Percentiles rank a stretch among this genome's conserved stretches.
Conservation (phyloP, 1,140 invertebrate species). For the Wiebesia pumilae region DNA sequence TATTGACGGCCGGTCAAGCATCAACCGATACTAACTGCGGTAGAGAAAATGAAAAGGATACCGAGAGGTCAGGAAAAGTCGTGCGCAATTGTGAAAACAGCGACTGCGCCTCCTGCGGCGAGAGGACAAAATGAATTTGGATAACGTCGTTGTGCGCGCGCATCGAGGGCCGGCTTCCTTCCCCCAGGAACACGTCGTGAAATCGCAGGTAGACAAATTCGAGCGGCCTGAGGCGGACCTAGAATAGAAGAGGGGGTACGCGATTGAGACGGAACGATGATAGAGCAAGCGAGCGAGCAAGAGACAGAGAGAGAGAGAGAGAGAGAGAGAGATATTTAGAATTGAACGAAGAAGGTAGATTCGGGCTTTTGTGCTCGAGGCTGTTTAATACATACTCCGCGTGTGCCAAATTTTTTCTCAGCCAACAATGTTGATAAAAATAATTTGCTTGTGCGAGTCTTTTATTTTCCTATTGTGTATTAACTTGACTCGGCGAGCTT, state of each 20-base stretch:
- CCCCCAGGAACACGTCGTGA: background rate
- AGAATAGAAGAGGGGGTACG: background rate
- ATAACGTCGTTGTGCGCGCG: constrained; percentile 14
- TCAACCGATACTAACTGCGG: background rate
- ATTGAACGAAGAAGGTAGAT: constrained; percentile 1
- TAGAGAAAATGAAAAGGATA: no score
- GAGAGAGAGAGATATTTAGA: background rate
- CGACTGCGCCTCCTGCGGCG: constrained; percentile 4
- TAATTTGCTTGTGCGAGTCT: background rate
- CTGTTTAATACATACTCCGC: background rate
- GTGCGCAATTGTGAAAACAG: background rate
- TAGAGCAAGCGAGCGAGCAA: background rate
- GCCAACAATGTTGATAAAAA: background rate
- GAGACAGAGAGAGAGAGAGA: background rate
- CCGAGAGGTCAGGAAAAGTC: background rate
- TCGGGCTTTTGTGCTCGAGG: background rate
- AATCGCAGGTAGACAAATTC: background rate
- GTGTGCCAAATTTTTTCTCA: constrained; percentile 25
- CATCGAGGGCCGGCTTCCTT: background rate
- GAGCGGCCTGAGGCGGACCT: background rate
- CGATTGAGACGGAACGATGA: background rate
- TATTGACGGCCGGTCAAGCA: background rate
- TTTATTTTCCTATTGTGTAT: background rate
- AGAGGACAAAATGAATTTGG: constrained; percentile 14
- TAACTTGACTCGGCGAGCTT: background rate